Conservation (phyloP, 2,888 invertebrate species). For the Pantelozetes paolii region DNA sequence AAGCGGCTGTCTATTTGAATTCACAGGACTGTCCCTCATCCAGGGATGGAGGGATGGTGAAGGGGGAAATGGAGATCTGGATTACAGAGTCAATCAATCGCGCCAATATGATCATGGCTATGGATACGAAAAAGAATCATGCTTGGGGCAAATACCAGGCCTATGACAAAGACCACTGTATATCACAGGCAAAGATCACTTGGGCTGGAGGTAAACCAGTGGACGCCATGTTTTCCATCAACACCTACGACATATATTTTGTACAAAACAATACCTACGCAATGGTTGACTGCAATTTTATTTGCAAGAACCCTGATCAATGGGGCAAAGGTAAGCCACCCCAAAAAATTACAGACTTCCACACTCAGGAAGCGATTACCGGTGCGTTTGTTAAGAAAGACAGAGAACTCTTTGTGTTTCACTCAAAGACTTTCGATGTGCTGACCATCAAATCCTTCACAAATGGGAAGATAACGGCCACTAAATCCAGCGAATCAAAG, state of each 20-base stretch:
- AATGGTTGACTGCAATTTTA: background rate
- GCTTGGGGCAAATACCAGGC: background rate
- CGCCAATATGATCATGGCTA: no score
- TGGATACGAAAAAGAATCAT: background rate
- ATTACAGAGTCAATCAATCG: background rate
- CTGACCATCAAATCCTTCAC: background rate
- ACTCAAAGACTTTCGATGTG: background rate
- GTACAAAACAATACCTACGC: background rate
- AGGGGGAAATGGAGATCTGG: background rate
- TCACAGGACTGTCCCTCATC: background rate
- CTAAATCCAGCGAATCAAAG: background rate
- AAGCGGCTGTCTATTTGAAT: background rate
- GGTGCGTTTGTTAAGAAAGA: background rate
- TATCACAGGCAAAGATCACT: background rate
- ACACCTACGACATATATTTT: background rate
- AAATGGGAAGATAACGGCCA: background rate
- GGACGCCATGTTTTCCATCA: background rate
- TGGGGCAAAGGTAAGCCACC: background rate
- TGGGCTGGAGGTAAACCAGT: background rate
- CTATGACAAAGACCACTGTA: background rate
- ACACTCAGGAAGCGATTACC: background rate
- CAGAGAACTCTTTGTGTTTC: background rate
- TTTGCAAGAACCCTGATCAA: background rate
- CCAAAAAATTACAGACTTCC: background rate
- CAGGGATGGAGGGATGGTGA: background rate